These are phyloP conservation scores for Mustela lutreola DNA, from an alignment of 2,113 vertebrate species.

Conservation along the genomic window DNA sequence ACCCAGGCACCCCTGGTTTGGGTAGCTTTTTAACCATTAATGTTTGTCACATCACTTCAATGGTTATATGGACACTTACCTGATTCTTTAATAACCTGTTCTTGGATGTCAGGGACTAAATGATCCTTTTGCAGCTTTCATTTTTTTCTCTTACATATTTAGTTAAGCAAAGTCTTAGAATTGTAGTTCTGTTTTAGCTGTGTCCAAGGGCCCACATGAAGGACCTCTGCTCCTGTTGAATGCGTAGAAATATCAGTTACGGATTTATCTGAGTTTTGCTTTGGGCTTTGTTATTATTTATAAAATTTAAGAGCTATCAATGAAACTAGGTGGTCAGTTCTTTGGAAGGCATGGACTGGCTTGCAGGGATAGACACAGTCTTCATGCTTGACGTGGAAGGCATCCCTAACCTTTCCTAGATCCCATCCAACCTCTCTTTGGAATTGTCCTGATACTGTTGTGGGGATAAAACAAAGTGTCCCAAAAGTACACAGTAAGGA, in stretches of 20 bases:
- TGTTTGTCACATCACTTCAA: not conserved
- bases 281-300: not conserved
- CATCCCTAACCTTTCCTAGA: not conserved
- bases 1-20: not conserved
- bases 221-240: not conserved
- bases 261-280: not conserved
- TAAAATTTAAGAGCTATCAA: not conserved
- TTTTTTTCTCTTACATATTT: not conserved
- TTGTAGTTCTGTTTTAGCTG: conserved; percentile 24
- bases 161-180: not conserved
- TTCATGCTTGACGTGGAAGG: not conserved
- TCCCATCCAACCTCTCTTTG: not conserved
- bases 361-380: not conserved
- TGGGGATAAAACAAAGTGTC: not conserved
- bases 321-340: not conserved
- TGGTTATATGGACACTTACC: not conserved
- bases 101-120: not conserved
- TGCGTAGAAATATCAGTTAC: not conserved
- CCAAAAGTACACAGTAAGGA: not conserved
- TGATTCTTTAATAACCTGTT: not conserved
- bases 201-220: not conserved
- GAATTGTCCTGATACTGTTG: not conserved
- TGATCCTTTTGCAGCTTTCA: not conserved
- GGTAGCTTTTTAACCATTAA: not conserved
- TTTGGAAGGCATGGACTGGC: not conserved